Evolutionary conservation across 2,797 vertebrate species (phyloP).

Genomic region (Esox lucius): DNA sequence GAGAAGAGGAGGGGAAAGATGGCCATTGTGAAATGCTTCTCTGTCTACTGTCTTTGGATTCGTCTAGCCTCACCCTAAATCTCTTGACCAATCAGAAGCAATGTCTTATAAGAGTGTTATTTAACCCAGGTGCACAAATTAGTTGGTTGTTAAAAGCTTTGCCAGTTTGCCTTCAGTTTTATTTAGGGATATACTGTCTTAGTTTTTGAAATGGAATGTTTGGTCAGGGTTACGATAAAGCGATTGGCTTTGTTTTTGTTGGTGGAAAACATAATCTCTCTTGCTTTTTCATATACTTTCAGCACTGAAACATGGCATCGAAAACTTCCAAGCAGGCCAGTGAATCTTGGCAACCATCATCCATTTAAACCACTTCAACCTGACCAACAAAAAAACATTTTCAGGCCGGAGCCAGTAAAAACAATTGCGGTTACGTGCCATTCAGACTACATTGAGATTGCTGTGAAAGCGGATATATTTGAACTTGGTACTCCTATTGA

Average conservation of each 20-base stretch:
- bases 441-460: constrained; percentile 61
- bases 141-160: neutral
- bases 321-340: neutral
- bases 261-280: neutral
- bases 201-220: constrained; percentile 39
- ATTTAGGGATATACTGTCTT: neutral
- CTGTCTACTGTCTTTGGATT: too few relatives aligned
- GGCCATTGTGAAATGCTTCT: too few relatives aligned
- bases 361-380: neutral
- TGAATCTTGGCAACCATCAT: neutral
- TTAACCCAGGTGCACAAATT: neutral
- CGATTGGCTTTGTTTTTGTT: constrained; percentile 36
- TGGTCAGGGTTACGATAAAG: neutral
- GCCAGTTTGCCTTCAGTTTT: neutral
- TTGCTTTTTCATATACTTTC: constrained; percentile 16
- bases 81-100: neutral
- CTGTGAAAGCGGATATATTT: constrained; percentile 69
- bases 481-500: constrained; percentile 53
- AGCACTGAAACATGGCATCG: neutral
- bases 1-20: too few relatives aligned
- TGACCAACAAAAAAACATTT: neutral
- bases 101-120: neutral
- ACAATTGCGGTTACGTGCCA: constrained; percentile 63
- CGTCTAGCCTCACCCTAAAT: neutral
- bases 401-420: constrained; percentile 38